phyloP scores from a whole-genome alignment of 2,113 vertebrate genomes.

The Paraplagusia blochii region DNA sequence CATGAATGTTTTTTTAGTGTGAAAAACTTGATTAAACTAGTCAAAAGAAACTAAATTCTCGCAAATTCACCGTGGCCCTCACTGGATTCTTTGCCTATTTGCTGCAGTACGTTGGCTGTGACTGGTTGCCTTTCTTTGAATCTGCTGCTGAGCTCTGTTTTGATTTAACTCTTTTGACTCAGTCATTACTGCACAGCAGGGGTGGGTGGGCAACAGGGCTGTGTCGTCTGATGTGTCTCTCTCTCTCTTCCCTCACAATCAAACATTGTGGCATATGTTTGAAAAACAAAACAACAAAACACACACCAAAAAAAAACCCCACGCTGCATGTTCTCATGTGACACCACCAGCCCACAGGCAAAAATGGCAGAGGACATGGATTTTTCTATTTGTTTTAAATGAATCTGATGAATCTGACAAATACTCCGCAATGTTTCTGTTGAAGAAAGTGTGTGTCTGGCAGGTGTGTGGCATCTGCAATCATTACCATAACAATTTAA shows the following conservation, averaged over 20 bases:
- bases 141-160: conserved; percentile 24
- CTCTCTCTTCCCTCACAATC: conserved; percentile 33
- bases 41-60: too few species aligned
- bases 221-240: conserved; percentile 49
- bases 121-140: conserved; percentile 15
- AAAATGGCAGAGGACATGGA: too few species aligned
- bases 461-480: too few species aligned
- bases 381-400: too few species aligned
- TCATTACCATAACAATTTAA: too few species aligned
- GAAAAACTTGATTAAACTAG: conserved; percentile 1
- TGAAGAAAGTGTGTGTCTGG: too few species aligned
- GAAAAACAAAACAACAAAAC: conserved; percentile 12
- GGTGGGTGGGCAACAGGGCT: conserved; percentile 47
- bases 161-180: conserved; percentile 28
- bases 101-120: background rate
- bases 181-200: conserved; percentile 34
- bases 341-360: too few species aligned
- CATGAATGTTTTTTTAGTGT: background rate
- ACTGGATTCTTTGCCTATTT: too few species aligned
- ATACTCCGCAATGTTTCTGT: too few species aligned
- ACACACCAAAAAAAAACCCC: background rate
- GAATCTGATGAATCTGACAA: too few species aligned
- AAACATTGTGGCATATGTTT: conserved; percentile 11
- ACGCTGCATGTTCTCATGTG: background rate
- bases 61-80: background rate